Evolutionary conservation across 2,888 invertebrate species (phyloP), one percentile per base, ranked within the genome.

Genomic region (Mesorhabditis spiculigera): DNA sequence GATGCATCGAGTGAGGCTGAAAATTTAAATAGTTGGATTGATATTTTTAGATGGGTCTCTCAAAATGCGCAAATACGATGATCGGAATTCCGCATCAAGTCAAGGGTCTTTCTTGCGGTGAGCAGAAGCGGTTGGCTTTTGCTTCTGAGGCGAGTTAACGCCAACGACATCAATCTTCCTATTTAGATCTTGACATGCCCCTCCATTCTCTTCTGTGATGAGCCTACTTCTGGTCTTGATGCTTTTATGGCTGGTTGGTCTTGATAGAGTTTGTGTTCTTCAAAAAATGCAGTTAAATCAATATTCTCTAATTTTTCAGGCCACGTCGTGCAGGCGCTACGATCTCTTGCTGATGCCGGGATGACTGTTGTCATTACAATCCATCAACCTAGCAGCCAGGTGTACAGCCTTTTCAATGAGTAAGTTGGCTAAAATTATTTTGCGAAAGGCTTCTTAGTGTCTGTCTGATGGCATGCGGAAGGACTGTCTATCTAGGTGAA

Each of bases 281-380:
- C 28, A 28, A 28, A 28, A 28, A 28, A n/a, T 50, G 58, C 58
- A 10, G n/a, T 50, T 50, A 10, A 50, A 50, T 50, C 58, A 13
- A 13, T 10, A 50, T 3, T 50, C 3, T 50, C n/a, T 10, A 50
- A 50, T 50, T 50, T 50, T 50, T 50, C n/a, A 77, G 77, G 75
- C 1, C 78, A 77, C 65, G 80, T 81, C 0, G 79, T 81, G 4
- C 71, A 74, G n/a, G 76, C 76, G n/a, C 71, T 81, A 4, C 69
- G 78, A 13, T 45, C 68, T 45, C 62, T 81, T 50, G 80, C 80
- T 2, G 76, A 78, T n/a, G 69, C 91, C 79, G 94, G 94, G 50
- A 94, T 93, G 88, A 95, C 95, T 0, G 91, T 95, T 67, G 90
- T 95, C 41, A 91, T 92, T 82, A 95, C 95, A 0, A 93, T 96